Evolutionary conservation across 2,113 vertebrate species (phyloP).

Genomic region (Maccullochella peelii): DNA sequence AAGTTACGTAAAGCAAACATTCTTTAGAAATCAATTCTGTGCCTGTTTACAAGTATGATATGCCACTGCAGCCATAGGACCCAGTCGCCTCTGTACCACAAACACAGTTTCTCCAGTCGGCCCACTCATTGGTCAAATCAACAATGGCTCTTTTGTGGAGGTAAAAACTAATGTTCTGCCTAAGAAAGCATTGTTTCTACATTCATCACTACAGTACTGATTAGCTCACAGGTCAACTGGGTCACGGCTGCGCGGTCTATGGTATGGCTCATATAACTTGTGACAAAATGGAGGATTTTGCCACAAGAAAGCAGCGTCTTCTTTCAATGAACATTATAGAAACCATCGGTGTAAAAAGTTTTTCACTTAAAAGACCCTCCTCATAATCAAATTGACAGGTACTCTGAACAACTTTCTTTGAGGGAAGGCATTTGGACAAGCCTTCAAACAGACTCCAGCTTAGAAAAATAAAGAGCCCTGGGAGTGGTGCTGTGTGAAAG

Average conservation of each 20-base stretch:
- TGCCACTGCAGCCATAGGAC: constrained; percentile 52
- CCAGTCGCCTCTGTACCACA: constrained; percentile 59
- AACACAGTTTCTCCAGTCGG: constrained; percentile 62
- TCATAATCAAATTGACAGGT: constrained; percentile 46
- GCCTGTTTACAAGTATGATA: constrained; percentile 33
- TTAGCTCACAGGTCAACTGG: constrained; percentile 66
- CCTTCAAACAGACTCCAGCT: constrained; percentile 64
- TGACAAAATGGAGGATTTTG: constrained; percentile 3
- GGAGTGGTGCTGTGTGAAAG: constrained; percentile 62
- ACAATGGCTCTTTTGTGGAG: constrained; percentile 81
- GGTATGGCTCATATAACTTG: background rate
- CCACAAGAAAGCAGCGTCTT: background rate
- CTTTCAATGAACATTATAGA: background rate
- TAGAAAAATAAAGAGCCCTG: constrained; percentile 63
- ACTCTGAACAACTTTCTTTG: constrained; percentile 39
- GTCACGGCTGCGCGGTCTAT: background rate
- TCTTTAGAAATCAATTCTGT: background rate
- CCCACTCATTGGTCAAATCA: constrained; percentile 66
- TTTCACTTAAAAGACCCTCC: constrained; percentile 12
- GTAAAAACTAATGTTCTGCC: constrained; percentile 58
- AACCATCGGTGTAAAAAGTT: background rate
- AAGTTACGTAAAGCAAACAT: background rate
- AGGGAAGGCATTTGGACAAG: constrained; percentile 52
- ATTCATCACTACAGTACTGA: constrained; percentile 66
- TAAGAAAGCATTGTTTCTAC: constrained; percentile 78